These are phyloP conservation scores for Oceanites oceanicus DNA, from an alignment of 2,113 vertebrate species.

Conservation along the genomic window DNA sequence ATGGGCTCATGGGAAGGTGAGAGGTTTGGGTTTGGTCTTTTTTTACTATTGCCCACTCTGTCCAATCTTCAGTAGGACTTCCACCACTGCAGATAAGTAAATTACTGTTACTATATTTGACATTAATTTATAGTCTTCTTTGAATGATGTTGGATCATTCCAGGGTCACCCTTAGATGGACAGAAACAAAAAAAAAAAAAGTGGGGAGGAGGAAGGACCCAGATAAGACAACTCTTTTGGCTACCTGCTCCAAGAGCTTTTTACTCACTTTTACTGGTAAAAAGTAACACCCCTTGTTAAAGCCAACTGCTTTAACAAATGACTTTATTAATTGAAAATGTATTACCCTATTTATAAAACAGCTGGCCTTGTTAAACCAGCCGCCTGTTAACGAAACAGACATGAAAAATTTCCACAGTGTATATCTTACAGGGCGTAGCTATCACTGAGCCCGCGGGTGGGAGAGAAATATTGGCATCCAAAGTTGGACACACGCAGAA, in stretches of 20 bases:
- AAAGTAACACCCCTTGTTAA: neutral
- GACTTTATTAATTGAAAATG: neutral
- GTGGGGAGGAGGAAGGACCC: neutral
- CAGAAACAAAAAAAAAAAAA: neutral
- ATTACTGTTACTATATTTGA: neutral
- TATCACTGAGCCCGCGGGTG: neutral
- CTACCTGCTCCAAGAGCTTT: neutral
- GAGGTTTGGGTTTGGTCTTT: neutral
- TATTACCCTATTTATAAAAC: neutral
- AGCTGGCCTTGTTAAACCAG: neutral
- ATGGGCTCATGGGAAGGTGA: neutral
- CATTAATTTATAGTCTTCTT: neutral
- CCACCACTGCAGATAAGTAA: neutral
- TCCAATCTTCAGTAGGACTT: neutral
- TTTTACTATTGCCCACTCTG: neutral
- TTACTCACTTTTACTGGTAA: neutral
- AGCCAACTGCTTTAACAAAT: slow-evolving; percentile 5
- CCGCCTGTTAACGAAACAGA: neutral
- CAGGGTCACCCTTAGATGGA: neutral
- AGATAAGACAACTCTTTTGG: neutral
- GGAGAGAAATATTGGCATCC: neutral
- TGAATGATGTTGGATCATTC: neutral
- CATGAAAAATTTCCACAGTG: neutral
- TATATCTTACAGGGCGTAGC: neutral
- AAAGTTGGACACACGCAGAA: neutral